These are phyloP conservation scores for Dolomedes plantarius DNA, from an alignment of 2,888 invertebrate genomes.

Conservation along the genomic window DNA sequence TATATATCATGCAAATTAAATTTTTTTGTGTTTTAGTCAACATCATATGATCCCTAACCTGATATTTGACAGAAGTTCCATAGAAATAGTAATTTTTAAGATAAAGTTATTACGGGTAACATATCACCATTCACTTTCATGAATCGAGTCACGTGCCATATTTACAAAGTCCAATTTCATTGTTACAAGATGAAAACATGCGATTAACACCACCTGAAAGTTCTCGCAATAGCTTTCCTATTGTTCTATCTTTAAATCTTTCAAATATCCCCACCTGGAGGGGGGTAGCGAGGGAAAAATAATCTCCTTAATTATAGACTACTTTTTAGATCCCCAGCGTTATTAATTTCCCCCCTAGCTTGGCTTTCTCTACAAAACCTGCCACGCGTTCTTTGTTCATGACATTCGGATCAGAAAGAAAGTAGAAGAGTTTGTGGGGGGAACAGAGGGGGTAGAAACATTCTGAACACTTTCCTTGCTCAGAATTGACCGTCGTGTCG, in stretches of 20 bases:
- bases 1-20: no score
- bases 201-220: constrained; percentile 12
- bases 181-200: not conserved
- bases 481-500: not conserved
- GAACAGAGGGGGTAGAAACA: not conserved
- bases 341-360: not conserved
- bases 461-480: not conserved
- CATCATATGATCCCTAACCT: no score
- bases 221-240: not conserved
- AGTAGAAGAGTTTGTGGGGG: not conserved
- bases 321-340: not conserved
- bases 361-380: not conserved
- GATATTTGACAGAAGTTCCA: no score
- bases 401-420: constrained; percentile 26
- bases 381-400: constrained; percentile 33
- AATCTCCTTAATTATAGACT: not conserved
- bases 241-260: not conserved
- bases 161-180: not conserved
- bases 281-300: no score
- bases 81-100: no score
- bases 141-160: not conserved
- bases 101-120: no score
- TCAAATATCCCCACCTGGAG: not conserved
- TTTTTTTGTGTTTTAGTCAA: no score
- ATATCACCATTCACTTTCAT: not conserved